Evolutionary conservation across 2,888 invertebrate species (phyloP).

Genomic region (Panopea generosa): DNA sequence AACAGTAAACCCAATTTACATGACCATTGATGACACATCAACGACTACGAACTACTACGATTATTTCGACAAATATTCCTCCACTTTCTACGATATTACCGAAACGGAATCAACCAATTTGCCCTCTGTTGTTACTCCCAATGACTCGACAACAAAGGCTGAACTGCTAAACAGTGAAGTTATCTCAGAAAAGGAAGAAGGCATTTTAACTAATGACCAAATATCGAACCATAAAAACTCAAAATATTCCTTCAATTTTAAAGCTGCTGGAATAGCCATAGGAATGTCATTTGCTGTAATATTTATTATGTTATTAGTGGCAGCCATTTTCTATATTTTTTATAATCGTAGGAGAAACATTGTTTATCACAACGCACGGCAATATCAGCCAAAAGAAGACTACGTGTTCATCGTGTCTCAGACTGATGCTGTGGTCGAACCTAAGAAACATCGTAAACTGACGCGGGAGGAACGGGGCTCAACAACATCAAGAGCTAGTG

Average conservation of each 20-base stretch:
- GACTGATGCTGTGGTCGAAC: conserved; percentile 21
- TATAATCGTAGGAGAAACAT: conserved; percentile 9
- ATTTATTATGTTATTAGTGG: conserved; percentile 37
- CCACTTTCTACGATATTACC: background rate
- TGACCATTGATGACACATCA: background rate
- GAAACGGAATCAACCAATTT: background rate
- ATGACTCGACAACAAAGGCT: background rate
- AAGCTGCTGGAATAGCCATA: conserved; percentile 38
- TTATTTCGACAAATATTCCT: conserved; percentile 3
- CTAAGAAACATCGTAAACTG: conserved; percentile 38
- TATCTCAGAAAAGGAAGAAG: background rate
- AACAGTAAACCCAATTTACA: background rate
- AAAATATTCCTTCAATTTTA: conserved; percentile 19
- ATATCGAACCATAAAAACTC: background rate
- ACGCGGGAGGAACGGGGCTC: conserved; percentile 69
- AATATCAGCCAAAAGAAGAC: conserved; percentile 33
- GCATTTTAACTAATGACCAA: background rate
- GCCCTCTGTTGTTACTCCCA: background rate
- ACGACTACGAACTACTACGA: conserved; percentile 2
- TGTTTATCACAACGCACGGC: conserved; percentile 29
- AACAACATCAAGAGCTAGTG: conserved; percentile 66
- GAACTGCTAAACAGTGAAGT: background rate
- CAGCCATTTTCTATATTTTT: conserved; percentile 39
- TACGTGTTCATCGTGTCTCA: conserved; percentile 55
- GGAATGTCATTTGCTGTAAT: conserved; percentile 50